These are phyloP conservation scores for Chymomyza costata DNA, from an alignment of 1,140 invertebrate genomes.

Conservation along the genomic window DNA sequence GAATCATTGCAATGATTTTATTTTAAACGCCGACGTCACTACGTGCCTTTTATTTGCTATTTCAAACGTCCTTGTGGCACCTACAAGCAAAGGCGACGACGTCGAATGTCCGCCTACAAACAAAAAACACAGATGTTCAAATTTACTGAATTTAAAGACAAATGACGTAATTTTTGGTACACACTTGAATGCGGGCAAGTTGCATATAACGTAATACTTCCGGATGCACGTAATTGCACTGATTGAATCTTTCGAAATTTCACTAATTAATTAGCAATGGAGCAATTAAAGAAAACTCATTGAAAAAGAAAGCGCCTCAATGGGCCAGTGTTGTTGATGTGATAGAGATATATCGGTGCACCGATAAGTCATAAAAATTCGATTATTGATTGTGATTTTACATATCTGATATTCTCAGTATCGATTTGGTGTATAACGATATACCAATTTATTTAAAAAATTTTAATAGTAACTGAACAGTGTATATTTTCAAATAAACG, in stretches of 20 bases:
- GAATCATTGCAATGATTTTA: slow-evolving; percentile 56
- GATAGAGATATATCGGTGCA: too few species aligned
- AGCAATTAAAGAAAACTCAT: slow-evolving; percentile 53
- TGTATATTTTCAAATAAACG: too few species aligned
- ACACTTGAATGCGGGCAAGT: slow-evolving; percentile 25
- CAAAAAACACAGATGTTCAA: slow-evolving; percentile 39
- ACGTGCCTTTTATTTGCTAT: slow-evolving; percentile 17
- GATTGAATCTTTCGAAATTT: slow-evolving; percentile 25
- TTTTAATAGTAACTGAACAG: too few species aligned
- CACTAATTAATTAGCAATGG: slow-evolving; percentile 54
- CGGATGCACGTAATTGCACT: slow-evolving; percentile 43
- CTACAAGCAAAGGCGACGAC: slow-evolving; percentile 10
- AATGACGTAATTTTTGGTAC: slow-evolving; percentile 13
- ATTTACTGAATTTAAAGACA: slow-evolving; percentile 21
- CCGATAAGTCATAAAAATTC: too few species aligned
- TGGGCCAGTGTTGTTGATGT: neutral
- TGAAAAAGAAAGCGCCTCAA: slow-evolving; percentile 55
- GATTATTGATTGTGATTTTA: too few species aligned
- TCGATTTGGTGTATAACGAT: too few species aligned
- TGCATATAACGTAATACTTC: slow-evolving; percentile 41
- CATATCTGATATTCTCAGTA: too few species aligned
- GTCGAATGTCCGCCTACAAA: slow-evolving; percentile 15
- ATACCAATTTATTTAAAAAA: too few species aligned
- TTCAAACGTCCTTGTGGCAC: slow-evolving; percentile 29
- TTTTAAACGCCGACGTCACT: slow-evolving; percentile 5